Percentiles rank a stretch among this genome's conserved stretches.
Evolutionary conservation across 37 sponge, comb jelly and placozoan species (phyloP).

Genomic region (Mnemiopsis leidyi): DNA sequence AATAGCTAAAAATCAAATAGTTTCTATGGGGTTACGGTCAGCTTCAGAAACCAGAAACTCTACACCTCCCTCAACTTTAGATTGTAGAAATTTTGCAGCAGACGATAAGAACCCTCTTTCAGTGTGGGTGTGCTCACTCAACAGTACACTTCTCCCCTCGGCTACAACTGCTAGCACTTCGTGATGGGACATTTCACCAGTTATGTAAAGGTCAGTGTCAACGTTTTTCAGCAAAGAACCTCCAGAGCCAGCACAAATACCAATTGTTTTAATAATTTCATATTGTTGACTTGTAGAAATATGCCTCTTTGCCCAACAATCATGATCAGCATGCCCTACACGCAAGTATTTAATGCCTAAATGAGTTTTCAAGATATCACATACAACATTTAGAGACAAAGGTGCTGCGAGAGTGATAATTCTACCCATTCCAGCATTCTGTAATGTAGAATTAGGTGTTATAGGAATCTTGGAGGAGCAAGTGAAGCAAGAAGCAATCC

Average conservation of each 20-base stretch:
- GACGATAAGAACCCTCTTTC: slow-evolving; percentile 85
- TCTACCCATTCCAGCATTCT: slow-evolving; percentile 68
- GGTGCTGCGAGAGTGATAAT: slow-evolving; percentile 69
- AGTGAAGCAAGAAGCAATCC: slow-evolving; percentile 80
- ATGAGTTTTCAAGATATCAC: slow-evolving; percentile 70
- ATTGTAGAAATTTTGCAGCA: slow-evolving; percentile 66
- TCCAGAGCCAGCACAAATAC: slow-evolving; percentile 89
- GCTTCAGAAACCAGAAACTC: slow-evolving; percentile 68
- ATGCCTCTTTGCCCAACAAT: not conserved
- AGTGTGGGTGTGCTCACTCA: slow-evolving; percentile 94
- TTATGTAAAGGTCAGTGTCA: slow-evolving; percentile 76
- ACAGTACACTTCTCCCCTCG: slow-evolving; percentile 75
- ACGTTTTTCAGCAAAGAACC: slow-evolving; percentile 74
- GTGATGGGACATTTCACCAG: slow-evolving; percentile 95
- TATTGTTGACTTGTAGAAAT: not conserved
- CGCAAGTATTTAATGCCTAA: slow-evolving; percentile 71
- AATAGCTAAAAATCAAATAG: slow-evolving; percentile 70
- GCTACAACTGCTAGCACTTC: slow-evolving; percentile 84
- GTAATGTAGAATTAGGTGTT: not conserved
- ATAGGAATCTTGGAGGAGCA: not conserved
- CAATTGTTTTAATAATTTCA: slow-evolving; percentile 69
- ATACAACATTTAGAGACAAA: slow-evolving; percentile 66
- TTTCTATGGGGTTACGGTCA: slow-evolving; percentile 77
- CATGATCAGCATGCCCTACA: slow-evolving; percentile 67
- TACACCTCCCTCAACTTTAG: slow-evolving; percentile 62